Base-by-base conservation (phyloP, 2,888 invertebrate genomes). In the Lasioglossum oenotherae region DNA sequence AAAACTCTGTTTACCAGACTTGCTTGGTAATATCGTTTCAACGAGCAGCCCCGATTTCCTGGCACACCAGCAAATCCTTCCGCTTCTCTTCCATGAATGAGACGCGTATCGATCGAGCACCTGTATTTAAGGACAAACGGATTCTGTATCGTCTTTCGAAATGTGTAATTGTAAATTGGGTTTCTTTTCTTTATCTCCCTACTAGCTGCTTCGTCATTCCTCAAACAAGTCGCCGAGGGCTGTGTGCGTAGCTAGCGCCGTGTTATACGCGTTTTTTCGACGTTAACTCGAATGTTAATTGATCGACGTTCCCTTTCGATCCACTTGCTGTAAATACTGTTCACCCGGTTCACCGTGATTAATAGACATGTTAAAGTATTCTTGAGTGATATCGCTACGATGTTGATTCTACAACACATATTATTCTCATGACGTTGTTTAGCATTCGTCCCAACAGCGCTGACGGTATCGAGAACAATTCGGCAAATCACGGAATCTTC, bases 121-220 rank as follows among this genome's bases (percentile, higher is more conserved):
- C 91, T 90, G 79, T 81, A 81, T 87, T 85, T 89, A 81, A 90
- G 23, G 44, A 88, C 35, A 81, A 81, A 81, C 77, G 81, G 57
- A 46, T 38, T 74, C 60, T 74, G 35, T 73, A 80, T 78, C 75
- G 44, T 10, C 10, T 31, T 71, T 57, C 35, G 31, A 69, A 71
- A 27, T 57, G 31, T 71, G 2, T 16, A 38, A 74, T 19, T 57
- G 3, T n/a, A n/a, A 57, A 57, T n/a, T 71, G 27, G 44, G 27
- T 44, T 41, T 46, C 31, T 27, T 16, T 12, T 6, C 69, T 53
- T 90, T 90, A 89, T 89, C 89, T 67, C 67, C 19, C 10, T 85
- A 12, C 5, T 57, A n/a, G 49, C 69, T 74, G 87, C 87, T 82
- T 82, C 80, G 81, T 89, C 89, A 89, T 57, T 90, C 19, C 60